Base-by-base conservation (phyloP, 2,113 vertebrate genomes). In the Galemys pyrenaicus region DNA sequence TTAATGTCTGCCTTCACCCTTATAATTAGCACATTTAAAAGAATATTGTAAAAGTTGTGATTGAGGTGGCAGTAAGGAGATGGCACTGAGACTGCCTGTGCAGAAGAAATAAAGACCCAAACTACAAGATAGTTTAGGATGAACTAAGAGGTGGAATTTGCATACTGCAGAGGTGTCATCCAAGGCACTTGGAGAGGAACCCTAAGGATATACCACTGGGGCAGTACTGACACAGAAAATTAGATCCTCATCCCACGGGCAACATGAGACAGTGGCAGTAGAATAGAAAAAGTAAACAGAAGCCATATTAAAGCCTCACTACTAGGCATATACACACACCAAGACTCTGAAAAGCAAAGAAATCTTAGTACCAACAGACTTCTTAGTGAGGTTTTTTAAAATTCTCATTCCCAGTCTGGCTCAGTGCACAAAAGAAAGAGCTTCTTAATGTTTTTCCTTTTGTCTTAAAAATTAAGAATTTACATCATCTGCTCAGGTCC, bases 1-100 rank as follows among this genome's bases (percentile, higher is more conserved):
- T 96, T 93, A 94, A 94, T 86, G 60, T 83, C 96, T 96, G 68
- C 92, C 89, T 85, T 96, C 96, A 96, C 94, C 95, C 97, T 96
- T 92, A 97, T 94, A 96, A 97, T 94, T 94, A 94, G 95, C 91
- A 67, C 78, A 39, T 71, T 96, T 65, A 84, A 96, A 94, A 89
- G 94, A 89, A 86, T 64, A 92, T 12, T 82, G 60, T 56, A 56
- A 86, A 90, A 92, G 88, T 83, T 95, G 68, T 67, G 70, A 12
- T 17, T 78, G 77, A 93, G 87, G 71, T 67, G 64, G 79, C 54
- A 64, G 3, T 46, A 64, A 87, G 87, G 71, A 87, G 87, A 92
- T 92, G 39, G 44, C 87, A 77, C 9, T 7, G 41, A 93, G 71
- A 35, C 35, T 58, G 54, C 30, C 1, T 41, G 37, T 78, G 68